These are phyloP conservation scores for Clangula hyemalis DNA, from an alignment of 2,797 vertebrate species.

Conservation along the genomic window DNA sequence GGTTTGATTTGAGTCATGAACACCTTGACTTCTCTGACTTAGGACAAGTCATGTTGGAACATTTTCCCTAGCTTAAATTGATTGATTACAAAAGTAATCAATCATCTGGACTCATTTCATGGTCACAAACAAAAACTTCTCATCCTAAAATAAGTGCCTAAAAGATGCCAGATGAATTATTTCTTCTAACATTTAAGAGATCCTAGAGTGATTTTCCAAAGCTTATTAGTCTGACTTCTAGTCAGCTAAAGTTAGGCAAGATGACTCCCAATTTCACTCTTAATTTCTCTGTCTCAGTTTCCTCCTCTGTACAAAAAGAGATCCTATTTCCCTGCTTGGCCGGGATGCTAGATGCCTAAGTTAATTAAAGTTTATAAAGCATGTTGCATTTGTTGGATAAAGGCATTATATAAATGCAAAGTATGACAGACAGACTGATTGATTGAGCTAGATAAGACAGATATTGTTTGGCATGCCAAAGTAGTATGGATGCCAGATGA, in stretches of 20 bases:
- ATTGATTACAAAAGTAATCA: neutral
- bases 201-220: neutral
- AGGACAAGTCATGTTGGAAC: neutral
- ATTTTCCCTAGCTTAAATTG: neutral
- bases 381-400: constrained; percentile 28
- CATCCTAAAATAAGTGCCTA: neutral
- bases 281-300: constrained; percentile 11
- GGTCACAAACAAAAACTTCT: neutral
- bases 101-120: neutral
- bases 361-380: constrained; percentile 34
- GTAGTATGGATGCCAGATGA: neutral
- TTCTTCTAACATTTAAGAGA: neutral
- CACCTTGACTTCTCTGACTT: neutral
- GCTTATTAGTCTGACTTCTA: neutral
- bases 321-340: neutral
- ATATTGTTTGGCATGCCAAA: constrained; percentile 2
- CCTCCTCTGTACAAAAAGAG: neutral
- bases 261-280: neutral
- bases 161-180: neutral
- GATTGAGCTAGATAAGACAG: constrained; percentile 22
- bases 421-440: constrained; percentile 32
- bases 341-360: neutral
- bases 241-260: neutral
- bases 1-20: neutral
- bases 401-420: constrained; percentile 7